Conservation (phyloP, 2,888 invertebrate genomes). For the Caenorhabditis parvicauda region DNA sequence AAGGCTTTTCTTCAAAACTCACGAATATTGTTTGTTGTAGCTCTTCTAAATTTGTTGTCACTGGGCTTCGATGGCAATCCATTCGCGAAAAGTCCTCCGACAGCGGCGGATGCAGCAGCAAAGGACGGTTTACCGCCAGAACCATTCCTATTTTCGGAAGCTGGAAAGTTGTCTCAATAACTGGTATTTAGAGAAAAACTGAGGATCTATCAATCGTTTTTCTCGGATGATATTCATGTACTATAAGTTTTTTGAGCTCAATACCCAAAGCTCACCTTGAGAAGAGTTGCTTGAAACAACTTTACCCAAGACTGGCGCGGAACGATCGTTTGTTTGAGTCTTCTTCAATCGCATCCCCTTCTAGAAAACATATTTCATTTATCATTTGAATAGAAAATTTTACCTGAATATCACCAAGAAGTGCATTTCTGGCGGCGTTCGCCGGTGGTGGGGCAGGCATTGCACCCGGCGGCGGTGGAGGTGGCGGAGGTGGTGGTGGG, state of each 20-base stretch:
- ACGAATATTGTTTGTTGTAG: conserved; percentile 28
- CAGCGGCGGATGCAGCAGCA: conserved; percentile 13
- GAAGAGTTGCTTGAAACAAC: conserved; percentile 1
- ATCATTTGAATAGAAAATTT: conserved; percentile 1
- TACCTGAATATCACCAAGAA: conserved; percentile 38
- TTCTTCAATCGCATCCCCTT: conserved; percentile 50
- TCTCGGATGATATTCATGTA: background rate
- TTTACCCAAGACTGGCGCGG: conserved; percentile 43
- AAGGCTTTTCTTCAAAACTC: background rate
- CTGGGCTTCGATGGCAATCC: conserved; percentile 57
- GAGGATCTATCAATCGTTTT: background rate
- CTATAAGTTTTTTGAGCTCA: background rate
- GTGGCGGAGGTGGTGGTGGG: conserved; percentile 38
- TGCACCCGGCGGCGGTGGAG: conserved; percentile 24
- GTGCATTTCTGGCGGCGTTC: conserved; percentile 25
- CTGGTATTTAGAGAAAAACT: too few relatives aligned
- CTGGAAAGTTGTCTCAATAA: too few relatives aligned
- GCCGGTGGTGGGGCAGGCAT: conserved; percentile 17
- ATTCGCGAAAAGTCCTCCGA: conserved; percentile 57
- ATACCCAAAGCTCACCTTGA: background rate
- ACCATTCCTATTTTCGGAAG: background rate
- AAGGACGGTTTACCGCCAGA: conserved; percentile 11
- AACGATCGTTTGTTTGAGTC: conserved; percentile 52
- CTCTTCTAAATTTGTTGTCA: conserved; percentile 45
- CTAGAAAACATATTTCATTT: conserved; percentile 9